phyloP scores from a whole-genome alignment of 2,888 invertebrate species.

The Heliconius charithonia region DNA sequence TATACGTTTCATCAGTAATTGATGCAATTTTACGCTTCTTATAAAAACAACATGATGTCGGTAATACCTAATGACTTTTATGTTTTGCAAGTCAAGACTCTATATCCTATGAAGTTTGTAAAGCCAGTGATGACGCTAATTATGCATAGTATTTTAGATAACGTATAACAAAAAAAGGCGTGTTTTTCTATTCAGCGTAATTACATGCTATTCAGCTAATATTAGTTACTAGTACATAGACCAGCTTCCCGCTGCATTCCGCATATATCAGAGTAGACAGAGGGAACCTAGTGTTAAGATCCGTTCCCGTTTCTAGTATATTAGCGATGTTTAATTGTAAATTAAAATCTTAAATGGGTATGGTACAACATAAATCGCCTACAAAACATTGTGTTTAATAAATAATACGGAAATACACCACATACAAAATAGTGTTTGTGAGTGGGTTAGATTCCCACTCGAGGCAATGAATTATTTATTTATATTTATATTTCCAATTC shows the following conservation, averaged over 20 bases:
- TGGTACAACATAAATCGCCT: too few species aligned
- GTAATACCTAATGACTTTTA: background rate
- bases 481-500: too few species aligned
- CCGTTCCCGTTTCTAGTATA: background rate
- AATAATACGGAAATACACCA: background rate
- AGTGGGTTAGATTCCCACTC: too few species aligned
- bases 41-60: background rate
- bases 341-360: background rate
- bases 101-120: background rate
- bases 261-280: too few species aligned
- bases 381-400: too few species aligned
- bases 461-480: too few species aligned
- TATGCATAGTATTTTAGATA: background rate
- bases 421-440: background rate
- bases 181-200: background rate
- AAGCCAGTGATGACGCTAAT: background rate
- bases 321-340: background rate
- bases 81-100: background rate
- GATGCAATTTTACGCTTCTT: background rate
- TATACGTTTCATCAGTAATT: background rate
- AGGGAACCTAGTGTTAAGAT: too few species aligned
- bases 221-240: background rate
- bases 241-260: too few species aligned
- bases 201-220: background rate
- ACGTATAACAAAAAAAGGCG: background rate